Evolutionary conservation across 2,888 invertebrate genomes (phyloP).

Genomic region (Mactromeris polynyma): DNA sequence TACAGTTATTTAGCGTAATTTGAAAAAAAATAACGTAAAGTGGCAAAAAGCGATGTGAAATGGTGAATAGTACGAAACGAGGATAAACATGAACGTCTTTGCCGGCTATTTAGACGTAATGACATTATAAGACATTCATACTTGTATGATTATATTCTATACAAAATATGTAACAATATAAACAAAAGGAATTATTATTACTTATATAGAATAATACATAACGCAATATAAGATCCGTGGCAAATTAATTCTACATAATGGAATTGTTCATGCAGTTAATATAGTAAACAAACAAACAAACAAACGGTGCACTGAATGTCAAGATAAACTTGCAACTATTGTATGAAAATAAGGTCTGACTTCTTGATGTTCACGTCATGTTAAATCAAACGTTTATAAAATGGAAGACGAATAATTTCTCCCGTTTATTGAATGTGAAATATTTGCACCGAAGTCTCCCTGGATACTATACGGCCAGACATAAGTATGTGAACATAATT

Average conservation of each 20-base stretch:
- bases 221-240: too few relatives aligned
- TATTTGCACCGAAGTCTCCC: not conserved
- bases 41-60: too few relatives aligned
- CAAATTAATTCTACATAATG: not conserved
- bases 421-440: not conserved
- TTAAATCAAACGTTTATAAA: not conserved
- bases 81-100: too few relatives aligned
- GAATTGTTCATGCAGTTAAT: not conserved
- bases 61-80: too few relatives aligned
- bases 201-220: too few relatives aligned
- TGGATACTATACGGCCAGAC: not conserved
- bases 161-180: too few relatives aligned
- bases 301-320: not conserved
- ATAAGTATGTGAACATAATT: not conserved
- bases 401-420: not conserved
- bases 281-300: not conserved
- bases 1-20: too few relatives aligned
- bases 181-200: too few relatives aligned
- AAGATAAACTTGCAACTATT: not conserved
- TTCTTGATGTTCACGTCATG: not conserved
- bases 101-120: too few relatives aligned
- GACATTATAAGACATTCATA: too few relatives aligned
- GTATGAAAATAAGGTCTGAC: not conserved
- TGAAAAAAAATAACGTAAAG: too few relatives aligned
- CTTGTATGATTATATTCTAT: too few relatives aligned